Conservation (phyloP, 2,797 vertebrate genomes). For the Manis pentadactyla region DNA sequence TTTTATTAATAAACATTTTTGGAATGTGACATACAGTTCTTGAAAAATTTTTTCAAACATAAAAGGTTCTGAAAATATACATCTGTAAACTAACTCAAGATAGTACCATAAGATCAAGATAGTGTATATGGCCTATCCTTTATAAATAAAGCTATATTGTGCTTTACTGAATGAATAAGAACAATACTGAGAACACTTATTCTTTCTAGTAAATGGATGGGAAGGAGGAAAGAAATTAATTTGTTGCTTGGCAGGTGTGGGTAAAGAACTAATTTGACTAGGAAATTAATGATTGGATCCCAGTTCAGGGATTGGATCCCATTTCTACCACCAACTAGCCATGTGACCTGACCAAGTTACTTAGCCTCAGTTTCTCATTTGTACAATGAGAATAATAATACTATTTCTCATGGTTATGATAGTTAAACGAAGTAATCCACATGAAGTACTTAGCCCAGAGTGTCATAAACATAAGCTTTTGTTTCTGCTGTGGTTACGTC, state of each 20-base stretch:
- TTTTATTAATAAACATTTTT: background rate
- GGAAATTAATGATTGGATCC: background rate
- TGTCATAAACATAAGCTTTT: background rate
- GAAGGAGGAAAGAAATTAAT: background rate
- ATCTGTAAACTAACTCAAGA: background rate
- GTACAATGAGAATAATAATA: background rate
- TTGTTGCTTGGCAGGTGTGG: background rate
- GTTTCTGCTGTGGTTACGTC: background rate
- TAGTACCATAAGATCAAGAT: background rate
- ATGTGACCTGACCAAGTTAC: background rate
- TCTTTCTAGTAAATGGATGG: constrained; percentile 37
- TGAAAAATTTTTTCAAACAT: background rate
- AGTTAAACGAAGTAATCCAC: background rate
- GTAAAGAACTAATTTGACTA: background rate
- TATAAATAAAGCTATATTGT: background rate
- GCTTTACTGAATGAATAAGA: background rate
- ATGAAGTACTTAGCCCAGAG: background rate
- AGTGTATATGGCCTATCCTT: background rate
- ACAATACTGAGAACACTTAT: background rate
- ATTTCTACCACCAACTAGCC: background rate
- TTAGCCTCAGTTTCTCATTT: background rate
- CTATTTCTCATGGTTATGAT: background rate
- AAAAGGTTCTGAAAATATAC: background rate
- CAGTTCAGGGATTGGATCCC: background rate
- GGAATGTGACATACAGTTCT: background rate